Evolutionary conservation across 2,797 vertebrate species (phyloP).

Genomic region (Pseudotriccus pelzelni): DNA sequence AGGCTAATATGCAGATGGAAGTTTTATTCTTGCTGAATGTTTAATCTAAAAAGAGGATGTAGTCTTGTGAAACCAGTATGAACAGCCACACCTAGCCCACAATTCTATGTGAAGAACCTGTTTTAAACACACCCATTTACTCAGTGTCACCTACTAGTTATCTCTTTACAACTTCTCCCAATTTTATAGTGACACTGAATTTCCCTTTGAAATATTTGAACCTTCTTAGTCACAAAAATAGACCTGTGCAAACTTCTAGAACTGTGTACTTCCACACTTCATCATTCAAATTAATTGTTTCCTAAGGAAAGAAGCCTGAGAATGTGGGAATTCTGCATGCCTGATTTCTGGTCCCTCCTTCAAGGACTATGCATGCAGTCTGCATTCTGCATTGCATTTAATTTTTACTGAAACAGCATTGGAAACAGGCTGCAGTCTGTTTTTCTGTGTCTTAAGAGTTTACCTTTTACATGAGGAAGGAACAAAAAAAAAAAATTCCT

Average conservation of each 20-base stretch:
- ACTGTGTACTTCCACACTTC: background rate
- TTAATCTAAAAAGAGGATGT: background rate
- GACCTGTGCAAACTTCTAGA: background rate
- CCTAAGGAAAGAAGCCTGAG: background rate
- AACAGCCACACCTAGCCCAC: background rate
- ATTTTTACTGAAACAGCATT: background rate
- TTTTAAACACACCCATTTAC: background rate
- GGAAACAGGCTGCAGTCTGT: background rate
- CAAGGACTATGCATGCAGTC: background rate
- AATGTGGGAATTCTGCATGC: background rate
- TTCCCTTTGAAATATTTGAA: background rate
- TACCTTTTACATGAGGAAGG: background rate
- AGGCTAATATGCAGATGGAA: background rate
- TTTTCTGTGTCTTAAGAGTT: background rate
- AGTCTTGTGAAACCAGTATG: background rate
- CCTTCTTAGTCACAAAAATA: background rate
- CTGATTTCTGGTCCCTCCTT: background rate
- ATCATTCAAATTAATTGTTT: background rate
- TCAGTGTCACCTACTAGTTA: background rate
- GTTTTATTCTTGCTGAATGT: background rate
- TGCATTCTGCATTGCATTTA: background rate
- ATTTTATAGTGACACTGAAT: background rate
- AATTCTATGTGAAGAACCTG: background rate
- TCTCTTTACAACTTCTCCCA: background rate
- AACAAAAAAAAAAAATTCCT: background rate